Conservation (phyloP, 2,113 vertebrate species). For the Ictalurus furcatus region DNA sequence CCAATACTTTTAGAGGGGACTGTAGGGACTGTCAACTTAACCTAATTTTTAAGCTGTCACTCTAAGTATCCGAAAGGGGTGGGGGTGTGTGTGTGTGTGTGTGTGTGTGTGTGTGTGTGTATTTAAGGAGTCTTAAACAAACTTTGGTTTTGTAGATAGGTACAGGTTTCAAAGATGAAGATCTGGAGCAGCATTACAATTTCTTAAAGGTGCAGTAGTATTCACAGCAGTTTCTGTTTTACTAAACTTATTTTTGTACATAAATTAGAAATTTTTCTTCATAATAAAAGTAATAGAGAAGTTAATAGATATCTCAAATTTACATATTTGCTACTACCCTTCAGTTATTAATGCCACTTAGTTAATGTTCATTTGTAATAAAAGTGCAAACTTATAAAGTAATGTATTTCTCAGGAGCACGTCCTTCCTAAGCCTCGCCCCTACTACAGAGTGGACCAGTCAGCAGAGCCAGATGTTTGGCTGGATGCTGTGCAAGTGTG, state of each 20-base stretch:
- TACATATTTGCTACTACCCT: background rate
- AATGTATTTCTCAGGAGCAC: slow-evolving; percentile 71
- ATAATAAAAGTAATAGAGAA: background rate
- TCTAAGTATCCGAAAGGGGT: background rate
- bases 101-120: background rate
- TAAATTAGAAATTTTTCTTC: background rate
- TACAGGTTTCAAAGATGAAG: slow-evolving; percentile 89
- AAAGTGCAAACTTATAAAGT: background rate
- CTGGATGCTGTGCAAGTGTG: slow-evolving; percentile 84
- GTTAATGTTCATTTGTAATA: background rate
- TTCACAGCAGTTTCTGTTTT: background rate
- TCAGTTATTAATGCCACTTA: background rate
- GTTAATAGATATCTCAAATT: background rate
- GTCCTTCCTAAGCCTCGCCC: slow-evolving; percentile 77
- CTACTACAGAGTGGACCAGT: slow-evolving; percentile 82
- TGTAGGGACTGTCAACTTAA: background rate
- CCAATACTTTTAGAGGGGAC: no score
- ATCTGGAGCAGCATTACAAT: slow-evolving; percentile 81
- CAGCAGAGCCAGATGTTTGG: slow-evolving; percentile 83
- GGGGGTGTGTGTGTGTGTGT: background rate
- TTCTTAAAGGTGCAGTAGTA: slow-evolving; percentile 78
- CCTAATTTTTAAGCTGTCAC: background rate
- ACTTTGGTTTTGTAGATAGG: slow-evolving; percentile 76
- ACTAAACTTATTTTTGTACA: background rate
- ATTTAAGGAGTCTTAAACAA: slow-evolving; percentile 37